These are phyloP conservation scores for Sciurus vulgaris DNA, from an alignment of 2,797 vertebrate genomes.

Conservation along the genomic window DNA sequence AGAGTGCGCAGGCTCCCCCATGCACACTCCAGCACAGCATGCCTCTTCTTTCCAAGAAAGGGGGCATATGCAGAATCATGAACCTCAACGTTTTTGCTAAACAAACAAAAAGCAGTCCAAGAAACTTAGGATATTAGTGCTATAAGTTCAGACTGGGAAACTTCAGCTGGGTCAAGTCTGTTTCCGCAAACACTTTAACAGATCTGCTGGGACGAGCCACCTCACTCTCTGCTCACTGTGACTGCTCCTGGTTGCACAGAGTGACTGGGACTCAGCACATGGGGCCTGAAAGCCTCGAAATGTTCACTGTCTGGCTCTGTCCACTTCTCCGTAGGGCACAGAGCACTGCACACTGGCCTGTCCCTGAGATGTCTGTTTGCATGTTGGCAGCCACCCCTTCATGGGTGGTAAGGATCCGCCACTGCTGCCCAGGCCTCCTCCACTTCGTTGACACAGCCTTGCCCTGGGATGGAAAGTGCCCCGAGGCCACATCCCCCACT, in stretches of 20 bases:
- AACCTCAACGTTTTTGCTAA: not conserved
- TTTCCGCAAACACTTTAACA: not conserved
- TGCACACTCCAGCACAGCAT: not conserved
- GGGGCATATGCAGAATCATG: not conserved
- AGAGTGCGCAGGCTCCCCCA: not conserved
- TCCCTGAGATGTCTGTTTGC: not conserved
- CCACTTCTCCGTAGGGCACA: not conserved
- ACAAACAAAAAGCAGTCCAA: not conserved
- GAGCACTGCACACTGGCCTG: no score
- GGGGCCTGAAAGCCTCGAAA: not conserved
- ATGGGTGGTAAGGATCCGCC: not conserved
- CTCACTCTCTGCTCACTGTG: rapidly evolving
- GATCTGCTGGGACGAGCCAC: not conserved
- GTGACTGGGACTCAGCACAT: not conserved
- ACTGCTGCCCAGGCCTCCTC: no score
- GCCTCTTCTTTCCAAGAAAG: not conserved
- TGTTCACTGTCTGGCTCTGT: not conserved
- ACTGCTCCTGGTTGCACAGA: not conserved
- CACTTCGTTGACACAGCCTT: not conserved
- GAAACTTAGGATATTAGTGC: not conserved
- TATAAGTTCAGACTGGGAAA: not conserved
- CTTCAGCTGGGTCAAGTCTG: not conserved
- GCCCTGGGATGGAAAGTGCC: not conserved
- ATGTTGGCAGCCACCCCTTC: not conserved
- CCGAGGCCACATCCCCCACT: not conserved